phyloP scores from a whole-genome alignment of 92 coral and sea anemone genomes.

The Palythoa grandis region DNA sequence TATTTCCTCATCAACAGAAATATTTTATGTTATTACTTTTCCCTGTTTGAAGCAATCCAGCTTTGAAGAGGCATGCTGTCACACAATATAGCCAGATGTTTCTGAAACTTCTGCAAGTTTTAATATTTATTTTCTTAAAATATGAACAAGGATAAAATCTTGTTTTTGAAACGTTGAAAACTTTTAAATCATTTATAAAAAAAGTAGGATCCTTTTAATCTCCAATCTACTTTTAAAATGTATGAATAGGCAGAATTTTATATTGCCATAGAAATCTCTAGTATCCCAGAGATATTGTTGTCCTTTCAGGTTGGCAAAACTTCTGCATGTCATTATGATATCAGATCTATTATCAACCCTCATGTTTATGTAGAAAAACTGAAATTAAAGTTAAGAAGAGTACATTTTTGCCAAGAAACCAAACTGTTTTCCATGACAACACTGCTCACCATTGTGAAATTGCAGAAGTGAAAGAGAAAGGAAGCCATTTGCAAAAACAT shows the following conservation, averaged over 20 bases:
- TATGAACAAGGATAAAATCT: not conserved
- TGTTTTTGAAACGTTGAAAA: conserved; percentile 9
- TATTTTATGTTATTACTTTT: not conserved
- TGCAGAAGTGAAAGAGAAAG: conserved; percentile 48
- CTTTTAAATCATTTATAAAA: not conserved
- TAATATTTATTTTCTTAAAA: not conserved
- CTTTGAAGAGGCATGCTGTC: conserved; percentile 10
- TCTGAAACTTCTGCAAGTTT: not conserved
- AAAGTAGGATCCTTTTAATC: not conserved
- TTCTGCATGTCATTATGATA: conserved; percentile 72
- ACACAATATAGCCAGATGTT: conserved; percentile 44
- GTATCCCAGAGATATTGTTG: conserved; percentile 89
- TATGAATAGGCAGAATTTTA: conserved; percentile 13
- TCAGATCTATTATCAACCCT: conserved; percentile 61
- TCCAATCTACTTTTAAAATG: not conserved
- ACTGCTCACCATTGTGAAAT: conserved; percentile 72
- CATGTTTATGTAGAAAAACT: conserved; percentile 46
- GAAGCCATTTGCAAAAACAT: conserved; percentile 8
- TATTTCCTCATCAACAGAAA: not conserved
- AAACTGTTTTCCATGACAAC: conserved; percentile 84
- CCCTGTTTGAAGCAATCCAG: not conserved
- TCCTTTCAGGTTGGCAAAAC: conserved; percentile 70
- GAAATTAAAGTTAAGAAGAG: conserved; percentile 47
- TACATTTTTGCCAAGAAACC: conserved; percentile 87
- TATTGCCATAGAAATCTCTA: conserved; percentile 86